A percentile compares a stretch with the other conserved stretches of the same genome.
Evolutionary conservation across 2,888 invertebrate species (phyloP).

Genomic region (Oscheius sp.): DNA sequence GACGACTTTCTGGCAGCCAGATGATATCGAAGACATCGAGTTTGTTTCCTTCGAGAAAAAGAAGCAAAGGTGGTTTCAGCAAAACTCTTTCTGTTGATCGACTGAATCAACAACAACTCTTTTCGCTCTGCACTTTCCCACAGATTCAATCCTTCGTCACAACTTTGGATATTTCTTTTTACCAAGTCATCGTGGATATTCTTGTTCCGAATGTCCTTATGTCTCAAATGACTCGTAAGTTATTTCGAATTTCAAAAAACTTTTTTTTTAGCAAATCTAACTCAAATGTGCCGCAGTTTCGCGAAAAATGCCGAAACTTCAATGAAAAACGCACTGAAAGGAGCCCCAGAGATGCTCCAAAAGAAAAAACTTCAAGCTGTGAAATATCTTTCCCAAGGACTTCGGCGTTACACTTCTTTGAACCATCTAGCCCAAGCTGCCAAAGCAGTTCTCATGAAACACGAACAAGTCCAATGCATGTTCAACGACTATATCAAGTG

Average conservation of each 20-base stretch:
- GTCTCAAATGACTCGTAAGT: constrained; percentile 38
- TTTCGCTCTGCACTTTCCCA: constrained; percentile 71
- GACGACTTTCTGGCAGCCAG: constrained; percentile 84
- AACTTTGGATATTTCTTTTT: constrained; percentile 78
- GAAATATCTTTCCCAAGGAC: constrained; percentile 70
- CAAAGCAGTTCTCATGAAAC: constrained; percentile 91
- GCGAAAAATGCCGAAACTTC: constrained; percentile 90
- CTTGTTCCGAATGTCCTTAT: constrained; percentile 93
- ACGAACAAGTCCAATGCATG: constrained; percentile 94
- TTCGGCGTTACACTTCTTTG: constrained; percentile 90
- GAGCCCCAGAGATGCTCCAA: constrained; percentile 71
- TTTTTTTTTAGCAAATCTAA: constrained; percentile 78
- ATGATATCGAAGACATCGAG: constrained; percentile 36
- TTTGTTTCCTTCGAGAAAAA: constrained; percentile 8
- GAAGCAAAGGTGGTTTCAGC: background rate
- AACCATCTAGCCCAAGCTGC: constrained; percentile 96
- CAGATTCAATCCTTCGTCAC: constrained; percentile 72
- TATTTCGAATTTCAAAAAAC: background rate
- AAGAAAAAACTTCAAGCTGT: constrained; percentile 77
- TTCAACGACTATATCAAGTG: constrained; percentile 85
- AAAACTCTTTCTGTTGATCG: constrained; percentile 19
- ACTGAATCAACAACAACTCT: constrained; percentile 65
- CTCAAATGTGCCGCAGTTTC: constrained; percentile 90
- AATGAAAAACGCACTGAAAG: constrained; percentile 78
- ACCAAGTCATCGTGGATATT: constrained; percentile 93